phyloP scores from a whole-genome alignment of 2,888 invertebrate genomes.

The Byasa hedistus region DNA sequence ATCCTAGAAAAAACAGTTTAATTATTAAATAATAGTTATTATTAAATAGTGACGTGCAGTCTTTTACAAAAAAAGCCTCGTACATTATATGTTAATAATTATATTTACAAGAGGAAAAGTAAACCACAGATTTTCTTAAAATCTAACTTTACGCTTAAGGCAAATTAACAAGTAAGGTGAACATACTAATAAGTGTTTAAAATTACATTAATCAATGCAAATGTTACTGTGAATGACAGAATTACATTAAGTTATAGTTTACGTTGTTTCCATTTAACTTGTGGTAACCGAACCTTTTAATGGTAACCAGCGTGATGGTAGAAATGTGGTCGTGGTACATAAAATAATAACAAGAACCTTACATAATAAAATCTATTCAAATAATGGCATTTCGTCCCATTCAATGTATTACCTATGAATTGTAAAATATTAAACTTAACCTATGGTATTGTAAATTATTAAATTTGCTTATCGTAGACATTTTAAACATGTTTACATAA shows the following conservation, averaged over 20 bases:
- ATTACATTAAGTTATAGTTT: neutral
- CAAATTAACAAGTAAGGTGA: neutral
- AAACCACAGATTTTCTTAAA: constrained; percentile 12
- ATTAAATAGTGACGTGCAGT: constrained; percentile 11
- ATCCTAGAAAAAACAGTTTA: constrained; percentile 13
- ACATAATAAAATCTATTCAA: constrained; percentile 10
- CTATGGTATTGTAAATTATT: constrained; percentile 11
- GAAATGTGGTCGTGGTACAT: constrained; percentile 32
- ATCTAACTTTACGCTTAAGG: constrained; percentile 11
- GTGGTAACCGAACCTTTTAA: constrained; percentile 34
- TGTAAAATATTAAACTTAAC: too few species aligned
- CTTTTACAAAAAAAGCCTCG: constrained; percentile 21
- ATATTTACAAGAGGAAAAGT: constrained; percentile 1
- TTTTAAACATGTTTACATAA: constrained; percentile 21
- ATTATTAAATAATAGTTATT: constrained; percentile 1
- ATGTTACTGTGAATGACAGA: neutral
- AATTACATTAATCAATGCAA: neutral
- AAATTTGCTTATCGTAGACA: constrained; percentile 14
- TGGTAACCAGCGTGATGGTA: constrained; percentile 41
- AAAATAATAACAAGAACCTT: neutral
- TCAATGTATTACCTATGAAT: too few species aligned
- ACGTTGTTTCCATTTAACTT: constrained; percentile 20
- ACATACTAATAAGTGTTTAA: constrained; percentile 29
- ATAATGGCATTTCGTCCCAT: constrained; percentile 23
- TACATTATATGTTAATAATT: constrained; percentile 5